Evolutionary conservation across 2,888 invertebrate species (phyloP).

Genomic region (Cylloceria caligata): DNA sequence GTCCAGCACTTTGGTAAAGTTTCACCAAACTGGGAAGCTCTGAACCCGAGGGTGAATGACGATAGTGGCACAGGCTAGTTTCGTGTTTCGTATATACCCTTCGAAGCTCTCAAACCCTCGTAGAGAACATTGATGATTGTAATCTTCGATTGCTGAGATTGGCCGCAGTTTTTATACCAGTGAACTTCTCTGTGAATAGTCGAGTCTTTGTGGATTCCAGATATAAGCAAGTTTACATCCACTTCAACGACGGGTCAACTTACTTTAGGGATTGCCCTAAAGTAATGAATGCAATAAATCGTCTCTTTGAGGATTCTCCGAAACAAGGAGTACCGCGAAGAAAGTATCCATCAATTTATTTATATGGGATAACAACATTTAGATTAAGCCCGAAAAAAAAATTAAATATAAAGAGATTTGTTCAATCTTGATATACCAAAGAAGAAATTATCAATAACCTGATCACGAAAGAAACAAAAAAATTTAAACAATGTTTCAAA

Average conservation of each 20-base stretch:
- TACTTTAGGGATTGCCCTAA: too few species aligned
- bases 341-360: not conserved
- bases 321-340: not conserved
- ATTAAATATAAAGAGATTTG: not conserved
- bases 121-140: constrained; percentile 17
- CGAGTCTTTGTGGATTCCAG: not conserved
- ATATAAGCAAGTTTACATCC: constrained; percentile 1
- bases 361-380: not conserved
- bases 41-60: constrained; percentile 31
- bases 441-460: not conserved
- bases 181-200: not conserved
- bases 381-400: not conserved
- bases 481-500: too few species aligned
- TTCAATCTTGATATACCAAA: not conserved
- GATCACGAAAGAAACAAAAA: not conserved
- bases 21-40: constrained; percentile 32
- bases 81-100: not conserved
- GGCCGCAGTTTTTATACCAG: constrained; percentile 1
- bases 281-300: constrained; percentile 6
- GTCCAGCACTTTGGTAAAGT: constrained; percentile 42
- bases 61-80: not conserved
- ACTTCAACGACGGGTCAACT: not conserved
- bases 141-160: constrained; percentile 28
- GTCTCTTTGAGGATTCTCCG: not conserved
- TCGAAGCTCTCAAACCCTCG: constrained; percentile 1